Conservation (phyloP, 2,113 vertebrate species). For the Hippocampus abdominalis region DNA sequence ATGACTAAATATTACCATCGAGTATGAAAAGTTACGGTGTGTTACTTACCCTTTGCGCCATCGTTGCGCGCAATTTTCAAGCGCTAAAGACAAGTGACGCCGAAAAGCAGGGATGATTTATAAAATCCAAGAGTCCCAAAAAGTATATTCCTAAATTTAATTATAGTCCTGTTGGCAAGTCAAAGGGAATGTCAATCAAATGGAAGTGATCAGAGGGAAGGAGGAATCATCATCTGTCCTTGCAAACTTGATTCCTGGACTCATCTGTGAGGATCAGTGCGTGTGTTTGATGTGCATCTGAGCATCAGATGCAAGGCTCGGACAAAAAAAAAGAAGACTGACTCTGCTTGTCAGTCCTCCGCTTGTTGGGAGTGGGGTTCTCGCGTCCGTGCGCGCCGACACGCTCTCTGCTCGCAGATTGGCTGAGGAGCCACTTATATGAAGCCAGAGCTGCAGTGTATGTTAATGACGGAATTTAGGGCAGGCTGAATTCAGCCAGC, state of each 20-base stretch:
- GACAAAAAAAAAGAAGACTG: background rate
- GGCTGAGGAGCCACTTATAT: constrained; percentile 79
- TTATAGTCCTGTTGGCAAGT: constrained; percentile 15
- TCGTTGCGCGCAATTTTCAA: constrained; percentile 81
- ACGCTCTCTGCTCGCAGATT: constrained; percentile 76
- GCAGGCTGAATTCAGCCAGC: constrained; percentile 72
- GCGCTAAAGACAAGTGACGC: constrained; percentile 61
- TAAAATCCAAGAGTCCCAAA: constrained; percentile 24
- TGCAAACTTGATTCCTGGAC: constrained; percentile 76
- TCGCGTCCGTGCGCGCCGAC: constrained; percentile 55
- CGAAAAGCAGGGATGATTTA: constrained; percentile 45
- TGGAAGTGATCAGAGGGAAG: background rate
- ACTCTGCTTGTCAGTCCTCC: background rate
- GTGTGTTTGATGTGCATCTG: constrained; percentile 2
- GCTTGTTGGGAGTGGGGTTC: constrained; percentile 42
- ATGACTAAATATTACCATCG: too few species aligned
- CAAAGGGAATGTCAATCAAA: background rate
- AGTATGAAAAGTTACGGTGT: background rate
- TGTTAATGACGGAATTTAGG: constrained; percentile 82
- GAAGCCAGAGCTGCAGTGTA: constrained; percentile 36
- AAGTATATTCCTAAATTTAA: constrained; percentile 20
- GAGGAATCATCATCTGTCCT: constrained; percentile 9
- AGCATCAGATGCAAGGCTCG: background rate
- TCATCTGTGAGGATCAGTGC: constrained; percentile 64
- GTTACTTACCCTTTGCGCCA: constrained; percentile 94